phyloP scores from a whole-genome alignment of 2,113 vertebrate genomes.

The Merops nubicus region DNA sequence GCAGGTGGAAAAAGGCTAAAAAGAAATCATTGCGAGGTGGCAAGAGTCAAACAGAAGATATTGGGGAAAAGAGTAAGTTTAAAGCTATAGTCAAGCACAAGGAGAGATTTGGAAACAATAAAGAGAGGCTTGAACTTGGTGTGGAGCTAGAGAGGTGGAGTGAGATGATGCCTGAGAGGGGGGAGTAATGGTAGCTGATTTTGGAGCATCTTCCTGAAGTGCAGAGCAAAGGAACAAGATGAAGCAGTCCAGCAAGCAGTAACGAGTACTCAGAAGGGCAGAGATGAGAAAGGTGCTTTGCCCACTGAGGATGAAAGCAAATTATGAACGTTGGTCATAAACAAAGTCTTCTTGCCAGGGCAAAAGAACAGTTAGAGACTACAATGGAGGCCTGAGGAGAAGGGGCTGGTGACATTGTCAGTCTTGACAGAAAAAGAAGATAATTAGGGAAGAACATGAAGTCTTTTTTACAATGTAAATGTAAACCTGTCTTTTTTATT shows the following conservation, averaged over 20 bases:
- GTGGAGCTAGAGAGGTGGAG: not conserved
- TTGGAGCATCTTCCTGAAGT: not conserved
- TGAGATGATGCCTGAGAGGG: not conserved
- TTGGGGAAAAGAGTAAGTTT: not conserved
- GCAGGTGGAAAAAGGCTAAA: not conserved
- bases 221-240: not conserved
- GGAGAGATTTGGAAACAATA: not conserved
- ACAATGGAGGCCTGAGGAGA: not conserved
- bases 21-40: not conserved
- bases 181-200: not conserved
- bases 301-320: not conserved
- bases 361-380: not conserved
- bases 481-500: slow-evolving; percentile 3
- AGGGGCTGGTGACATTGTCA: not conserved
- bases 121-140: not conserved
- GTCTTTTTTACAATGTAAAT: not conserved
- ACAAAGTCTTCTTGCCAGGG: not conserved
- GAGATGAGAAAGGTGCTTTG: not conserved
- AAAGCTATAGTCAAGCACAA: not conserved
- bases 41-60: not conserved
- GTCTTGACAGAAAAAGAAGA: not conserved
- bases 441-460: not conserved
- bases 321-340: not conserved
- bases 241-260: not conserved
- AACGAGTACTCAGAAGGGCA: not conserved